Evolutionary conservation across 2,888 invertebrate genomes (phyloP), one percentile per base, ranked within the genome.

Genomic region (Agapostemon virescens): DNA sequence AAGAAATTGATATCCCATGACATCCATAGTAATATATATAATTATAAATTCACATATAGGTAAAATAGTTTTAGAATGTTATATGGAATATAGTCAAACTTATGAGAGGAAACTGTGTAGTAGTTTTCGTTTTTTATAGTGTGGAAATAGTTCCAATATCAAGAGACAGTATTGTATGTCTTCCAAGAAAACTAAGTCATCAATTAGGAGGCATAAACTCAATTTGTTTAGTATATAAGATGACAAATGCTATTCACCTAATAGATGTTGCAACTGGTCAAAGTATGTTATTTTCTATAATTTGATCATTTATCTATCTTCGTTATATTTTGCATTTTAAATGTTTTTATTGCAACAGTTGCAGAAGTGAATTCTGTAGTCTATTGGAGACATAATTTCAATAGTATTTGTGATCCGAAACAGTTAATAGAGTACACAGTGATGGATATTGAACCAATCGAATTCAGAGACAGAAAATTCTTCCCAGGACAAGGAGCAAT

Each of bases 1-100:
- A 98, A 99, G 93, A 98, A 98, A 90, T 94, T 99, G 58, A 97
- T 99, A 88, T 98, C 99, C 0, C 99, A 99, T 90, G 99, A 99
- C 93, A 97, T 98, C 76, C 98, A 98, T 93, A 99, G 97, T 92
- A 99, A 99, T 91, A 95, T 96, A 20, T 99, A 97, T 93, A 99
- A 99, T 93, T 99, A 98, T 93, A 99, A 99, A 93, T 97, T 97
- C 91, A 97, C 98, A 9, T 97, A 95, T 93, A 92, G 93, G 93
- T 93, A 89, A 81, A 67, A 33, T 0, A 58, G 33, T 33, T 61
- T 9, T 15, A 30, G 11, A n/a, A 20, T 11, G 26, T 61, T 63
- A 67, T 5, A 40, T 15, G 17, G 26, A 33, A 58, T 30, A 30
- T 58, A 58, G 20, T n/a, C 2, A 15, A 36, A 36, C 15, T 30